Percentiles rank a stretch among this genome's conserved stretches.
Evolutionary conservation across 2,888 invertebrate species (phyloP).

Genomic region (Pseudococcus jackbeardsleyi): DNA sequence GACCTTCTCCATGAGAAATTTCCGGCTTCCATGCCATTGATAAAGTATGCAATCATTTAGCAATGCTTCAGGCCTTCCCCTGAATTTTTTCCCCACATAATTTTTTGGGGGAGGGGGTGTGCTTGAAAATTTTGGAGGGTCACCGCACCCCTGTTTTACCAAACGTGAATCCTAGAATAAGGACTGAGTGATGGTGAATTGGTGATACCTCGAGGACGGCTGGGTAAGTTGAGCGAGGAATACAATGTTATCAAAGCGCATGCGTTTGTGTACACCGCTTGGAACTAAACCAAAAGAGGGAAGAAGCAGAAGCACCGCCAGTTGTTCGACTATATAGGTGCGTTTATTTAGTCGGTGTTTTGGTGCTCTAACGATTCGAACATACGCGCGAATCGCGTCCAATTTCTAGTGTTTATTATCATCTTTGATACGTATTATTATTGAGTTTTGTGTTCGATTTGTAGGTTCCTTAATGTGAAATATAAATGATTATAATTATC

Average conservation of each 20-base stretch:
- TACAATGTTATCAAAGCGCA: not conserved
- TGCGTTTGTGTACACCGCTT: not conserved
- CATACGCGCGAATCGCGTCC: not conserved
- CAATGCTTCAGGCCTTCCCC: too few species aligned
- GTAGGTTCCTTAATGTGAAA: not conserved
- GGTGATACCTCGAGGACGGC: not conserved
- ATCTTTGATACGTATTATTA: not conserved
- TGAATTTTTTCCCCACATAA: too few species aligned
- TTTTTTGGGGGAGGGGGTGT: too few species aligned
- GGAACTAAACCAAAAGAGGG: not conserved
- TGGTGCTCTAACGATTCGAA: not conserved
- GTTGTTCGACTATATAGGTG: not conserved
- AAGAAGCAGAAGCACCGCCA: not conserved
- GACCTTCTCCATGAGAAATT: too few species aligned
- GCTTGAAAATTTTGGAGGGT: too few species aligned
- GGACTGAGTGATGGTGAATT: too few species aligned
- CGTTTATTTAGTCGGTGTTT: constrained; percentile 23
- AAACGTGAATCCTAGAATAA: too few species aligned
- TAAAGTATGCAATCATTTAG: too few species aligned
- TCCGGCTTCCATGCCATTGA: too few species aligned
- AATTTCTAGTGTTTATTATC: not conserved
- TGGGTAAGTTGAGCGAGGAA: not conserved
- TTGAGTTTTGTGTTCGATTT: not conserved
- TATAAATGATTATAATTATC: not conserved
- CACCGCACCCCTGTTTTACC: too few species aligned